phyloP scores from a whole-genome alignment of 2,888 invertebrate species.

The Plebejus argus region DNA sequence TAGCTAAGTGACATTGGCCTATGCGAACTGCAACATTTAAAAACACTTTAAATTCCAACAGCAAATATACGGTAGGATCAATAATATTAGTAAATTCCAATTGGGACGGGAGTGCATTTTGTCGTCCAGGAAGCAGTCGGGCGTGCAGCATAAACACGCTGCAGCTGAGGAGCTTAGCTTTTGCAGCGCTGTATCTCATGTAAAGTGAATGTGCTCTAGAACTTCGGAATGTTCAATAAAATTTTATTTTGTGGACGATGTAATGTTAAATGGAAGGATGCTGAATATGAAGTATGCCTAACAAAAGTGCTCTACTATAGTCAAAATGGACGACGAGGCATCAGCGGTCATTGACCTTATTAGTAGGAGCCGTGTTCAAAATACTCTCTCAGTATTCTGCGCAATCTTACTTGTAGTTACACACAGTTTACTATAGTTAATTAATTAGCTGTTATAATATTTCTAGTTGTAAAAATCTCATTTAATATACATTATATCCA shows the following conservation, averaged over 20 bases:
- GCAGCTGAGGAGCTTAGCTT: slow-evolving; percentile 32
- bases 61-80: slow-evolving; percentile 48
- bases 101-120: slow-evolving; percentile 72
- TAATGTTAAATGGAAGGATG: background rate
- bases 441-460: too few species aligned
- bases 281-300: background rate
- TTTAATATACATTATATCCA: too few species aligned
- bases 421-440: too few species aligned
- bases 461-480: too few species aligned
- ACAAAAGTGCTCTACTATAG: background rate
- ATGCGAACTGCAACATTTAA: background rate
- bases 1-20: too few species aligned
- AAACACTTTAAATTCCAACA: background rate
- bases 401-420: too few species aligned
- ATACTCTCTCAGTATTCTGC: too few species aligned
- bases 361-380: background rate
- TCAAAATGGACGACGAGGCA: background rate
- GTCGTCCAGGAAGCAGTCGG: slow-evolving; percentile 57
- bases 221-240: background rate
- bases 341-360: background rate
- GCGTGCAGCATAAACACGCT: slow-evolving; percentile 40
- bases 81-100: slow-evolving; percentile 66
- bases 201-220: background rate
- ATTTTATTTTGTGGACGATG: background rate
- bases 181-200: slow-evolving; percentile 14